Evolutionary conservation across 1,140 invertebrate genomes (phyloP), one percentile per base, ranked within the genome.

Genomic region (Colletes latitarsis): DNA sequence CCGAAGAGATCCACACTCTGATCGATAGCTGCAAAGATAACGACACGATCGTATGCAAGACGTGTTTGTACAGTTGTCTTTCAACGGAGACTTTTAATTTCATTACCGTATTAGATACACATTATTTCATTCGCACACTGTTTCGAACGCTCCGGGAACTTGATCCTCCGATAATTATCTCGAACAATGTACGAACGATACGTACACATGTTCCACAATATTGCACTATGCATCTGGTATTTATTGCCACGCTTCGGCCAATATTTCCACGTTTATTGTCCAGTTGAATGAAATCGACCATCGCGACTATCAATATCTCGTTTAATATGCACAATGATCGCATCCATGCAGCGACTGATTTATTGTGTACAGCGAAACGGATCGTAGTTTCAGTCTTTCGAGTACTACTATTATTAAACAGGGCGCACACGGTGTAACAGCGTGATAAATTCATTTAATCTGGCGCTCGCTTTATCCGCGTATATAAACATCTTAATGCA

Each of bases 331-430:
- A 41, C 15, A 71, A 58, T n/a, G 55, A 58, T 57, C 19, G 53
- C 53, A 41, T 58, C 53, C 30, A 21, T 2, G 69, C 39, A 43
- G n/a, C 39, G 39, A 15, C 19, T 71, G 69, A 58, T 57, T 43
- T 58, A 58, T 68, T 4, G 19, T 39, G 19, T 71, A 41, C 55
- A 14, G 6, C 53, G 30, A 6, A 41, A 57, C 39, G 58, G 49
- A 71, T 71, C 55, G n/a, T 17, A 21, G 30, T 71, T 30, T 71
- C 53, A 41, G 58, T 71, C 69, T 58, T 57, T 71, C 69, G n/a
- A 71, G n/a, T 58, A 58, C 17, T n/a, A 41, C 14, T 43, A 71
- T 43, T 43, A 19, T 43, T 53, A 57, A 71, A 71, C 39, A 52
- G n/a, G 9, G 49, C 10, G 1, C 67, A 21, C 15, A 30, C 30